Percentiles rank a stretch among this genome's conserved stretches.
phyloP scores from a whole-genome alignment of 35 echinoderm and acorn worm genomes.

The Apostichopus japonicus region DNA sequence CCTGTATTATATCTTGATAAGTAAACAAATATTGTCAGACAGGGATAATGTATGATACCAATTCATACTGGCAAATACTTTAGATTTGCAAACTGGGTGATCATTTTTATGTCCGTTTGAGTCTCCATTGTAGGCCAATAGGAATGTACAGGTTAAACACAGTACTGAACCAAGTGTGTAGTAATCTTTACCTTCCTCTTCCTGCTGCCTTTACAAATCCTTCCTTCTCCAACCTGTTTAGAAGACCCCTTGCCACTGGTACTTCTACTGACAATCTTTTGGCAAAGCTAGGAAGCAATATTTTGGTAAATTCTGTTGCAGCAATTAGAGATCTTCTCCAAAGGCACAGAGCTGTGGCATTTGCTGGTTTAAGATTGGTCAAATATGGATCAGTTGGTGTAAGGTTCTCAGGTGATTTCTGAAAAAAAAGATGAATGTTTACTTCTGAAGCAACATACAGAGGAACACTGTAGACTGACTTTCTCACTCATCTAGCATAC shows the following conservation, averaged over 20 bases:
- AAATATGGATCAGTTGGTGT: slow-evolving; percentile 80
- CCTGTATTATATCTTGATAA: too few relatives aligned
- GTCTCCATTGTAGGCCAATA: too few relatives aligned
- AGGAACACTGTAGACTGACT: too few relatives aligned
- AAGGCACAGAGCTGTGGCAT: slow-evolving; percentile 74
- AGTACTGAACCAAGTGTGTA: background rate
- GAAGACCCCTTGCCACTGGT: slow-evolving; percentile 76
- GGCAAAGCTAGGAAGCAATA: slow-evolving; percentile 68
- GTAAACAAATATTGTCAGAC: too few relatives aligned
- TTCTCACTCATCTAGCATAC: too few relatives aligned
- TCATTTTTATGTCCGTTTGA: too few relatives aligned
- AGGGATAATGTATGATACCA: too few relatives aligned
- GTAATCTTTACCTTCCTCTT: slow-evolving; percentile 76
- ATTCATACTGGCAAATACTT: too few relatives aligned
- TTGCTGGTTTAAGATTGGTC: slow-evolving; percentile 46
- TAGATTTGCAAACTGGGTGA: too few relatives aligned
- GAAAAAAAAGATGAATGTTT: background rate
- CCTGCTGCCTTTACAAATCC: slow-evolving; percentile 65
- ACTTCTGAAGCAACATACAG: too few relatives aligned
- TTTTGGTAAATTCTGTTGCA: slow-evolving; percentile 66
- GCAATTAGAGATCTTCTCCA: slow-evolving; percentile 82
- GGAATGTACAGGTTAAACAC: too few relatives aligned
- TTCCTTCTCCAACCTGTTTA: slow-evolving; percentile 89
- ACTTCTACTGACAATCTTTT: slow-evolving; percentile 81
- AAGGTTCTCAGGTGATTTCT: background rate